phyloP scores from a whole-genome alignment of 2,888 invertebrate species.

The Meganola albula region DNA sequence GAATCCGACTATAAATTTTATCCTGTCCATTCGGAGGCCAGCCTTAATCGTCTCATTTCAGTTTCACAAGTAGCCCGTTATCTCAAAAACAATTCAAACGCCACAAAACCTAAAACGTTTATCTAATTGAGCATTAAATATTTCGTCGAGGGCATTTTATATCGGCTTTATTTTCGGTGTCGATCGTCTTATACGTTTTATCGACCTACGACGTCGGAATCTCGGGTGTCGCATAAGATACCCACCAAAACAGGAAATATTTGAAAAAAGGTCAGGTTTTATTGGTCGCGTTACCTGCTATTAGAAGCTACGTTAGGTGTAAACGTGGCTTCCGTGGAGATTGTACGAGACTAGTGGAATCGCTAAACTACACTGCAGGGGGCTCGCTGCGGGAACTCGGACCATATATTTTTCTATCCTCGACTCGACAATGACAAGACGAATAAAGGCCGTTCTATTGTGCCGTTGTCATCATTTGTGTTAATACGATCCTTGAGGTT shows the following conservation, averaged over 20 bases:
- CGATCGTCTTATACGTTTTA: constrained; percentile 70
- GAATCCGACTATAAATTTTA: constrained; percentile 43
- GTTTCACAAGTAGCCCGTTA: constrained; percentile 57
- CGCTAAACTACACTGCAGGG: constrained; percentile 65
- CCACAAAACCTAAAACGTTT: constrained; percentile 73
- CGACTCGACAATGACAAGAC: constrained; percentile 59
- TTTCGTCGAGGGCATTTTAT: constrained; percentile 75
- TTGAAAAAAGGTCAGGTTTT: constrained; percentile 69
- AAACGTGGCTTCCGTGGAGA: constrained; percentile 70
- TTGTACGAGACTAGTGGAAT: constrained; percentile 38
- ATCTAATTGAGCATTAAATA: constrained; percentile 77
- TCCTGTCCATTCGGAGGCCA: constrained; percentile 30
- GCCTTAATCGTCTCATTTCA: constrained; percentile 47
- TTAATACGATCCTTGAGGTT: constrained; percentile 77
- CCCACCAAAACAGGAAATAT: constrained; percentile 73
- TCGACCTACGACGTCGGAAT: constrained; percentile 72
- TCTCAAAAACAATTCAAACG: constrained; percentile 69
- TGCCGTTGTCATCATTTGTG: constrained; percentile 74
- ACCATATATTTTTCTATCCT: constrained; percentile 72
- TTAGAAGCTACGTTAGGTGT: constrained; percentile 73
- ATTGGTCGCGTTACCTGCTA: constrained; percentile 74
- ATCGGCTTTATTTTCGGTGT: constrained; percentile 68
- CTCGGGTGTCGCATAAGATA: constrained; percentile 61
- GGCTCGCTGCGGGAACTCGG: constrained; percentile 57
- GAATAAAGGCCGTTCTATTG: constrained; percentile 61